Evolutionary conservation across 2,113 vertebrate species (phyloP).

Genomic region (Podarcis cretensis): DNA sequence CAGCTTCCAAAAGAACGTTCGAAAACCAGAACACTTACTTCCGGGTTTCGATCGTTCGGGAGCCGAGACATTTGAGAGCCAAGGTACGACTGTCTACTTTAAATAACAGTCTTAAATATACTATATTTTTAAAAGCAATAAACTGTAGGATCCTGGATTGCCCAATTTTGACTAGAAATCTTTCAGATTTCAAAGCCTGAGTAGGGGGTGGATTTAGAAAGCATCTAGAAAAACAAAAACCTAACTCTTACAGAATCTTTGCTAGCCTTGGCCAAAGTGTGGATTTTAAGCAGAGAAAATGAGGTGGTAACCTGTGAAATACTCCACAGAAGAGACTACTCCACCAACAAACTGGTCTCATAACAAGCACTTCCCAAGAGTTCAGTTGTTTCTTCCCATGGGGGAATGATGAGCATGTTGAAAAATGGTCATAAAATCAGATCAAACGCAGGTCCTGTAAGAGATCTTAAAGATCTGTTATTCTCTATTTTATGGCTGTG

Average conservation of each 20-base stretch:
- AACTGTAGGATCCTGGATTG: neutral
- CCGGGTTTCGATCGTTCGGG: too few relatives aligned
- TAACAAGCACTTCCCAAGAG: neutral
- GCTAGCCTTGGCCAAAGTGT: neutral
- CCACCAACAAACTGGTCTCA: neutral
- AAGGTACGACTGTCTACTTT: neutral
- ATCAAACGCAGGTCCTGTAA: neutral
- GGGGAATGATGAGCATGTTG: slow-evolving; percentile 15
- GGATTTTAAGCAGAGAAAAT: neutral
- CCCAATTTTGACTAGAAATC: neutral
- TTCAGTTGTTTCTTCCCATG: neutral
- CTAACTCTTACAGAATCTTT: neutral
- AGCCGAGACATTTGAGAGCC: too few relatives aligned
- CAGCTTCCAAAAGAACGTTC: too few relatives aligned
- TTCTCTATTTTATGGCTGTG: neutral
- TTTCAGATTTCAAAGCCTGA: neutral
- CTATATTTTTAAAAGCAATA: neutral
- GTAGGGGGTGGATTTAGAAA: neutral
- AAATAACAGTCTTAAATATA: slow-evolving; percentile 4
- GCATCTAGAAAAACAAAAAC: too few relatives aligned
- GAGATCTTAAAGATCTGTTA: neutral
- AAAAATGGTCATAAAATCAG: neutral
- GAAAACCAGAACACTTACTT: too few relatives aligned
- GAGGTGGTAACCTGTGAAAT: neutral
- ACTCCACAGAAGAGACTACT: neutral